Percentiles rank a stretch among this genome's conserved stretches.
phyloP scores from a whole-genome alignment of 2,113 vertebrate species.

The Urocitellus parryii region DNA sequence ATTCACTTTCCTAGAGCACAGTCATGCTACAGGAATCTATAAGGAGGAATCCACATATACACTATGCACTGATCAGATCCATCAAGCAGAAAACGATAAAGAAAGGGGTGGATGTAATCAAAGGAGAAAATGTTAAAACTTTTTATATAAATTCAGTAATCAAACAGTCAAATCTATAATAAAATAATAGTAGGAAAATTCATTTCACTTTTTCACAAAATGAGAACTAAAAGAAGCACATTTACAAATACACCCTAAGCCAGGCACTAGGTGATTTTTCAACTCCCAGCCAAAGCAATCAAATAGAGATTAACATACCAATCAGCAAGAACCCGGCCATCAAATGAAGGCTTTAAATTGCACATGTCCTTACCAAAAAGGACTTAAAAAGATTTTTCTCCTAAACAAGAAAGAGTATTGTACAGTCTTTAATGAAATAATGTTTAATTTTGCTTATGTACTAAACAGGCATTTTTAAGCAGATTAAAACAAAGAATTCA shows the following conservation, averaged over 20 bases:
- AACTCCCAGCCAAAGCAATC: conserved; percentile 64
- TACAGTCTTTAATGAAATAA: conserved; percentile 61
- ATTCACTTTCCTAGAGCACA: background rate
- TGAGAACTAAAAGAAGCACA: conserved; percentile 14
- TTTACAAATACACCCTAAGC: background rate
- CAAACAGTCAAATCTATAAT: conserved; percentile 18
- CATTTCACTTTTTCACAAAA: conserved; percentile 24
- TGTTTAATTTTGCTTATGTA: conserved; percentile 65
- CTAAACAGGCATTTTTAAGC: conserved; percentile 58
- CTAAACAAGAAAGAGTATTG: conserved; percentile 56
- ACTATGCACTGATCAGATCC: background rate
- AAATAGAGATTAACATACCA: conserved; percentile 75
- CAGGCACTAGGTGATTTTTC: conserved; percentile 27
- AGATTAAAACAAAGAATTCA: conserved; percentile 68
- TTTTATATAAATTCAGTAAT: conserved; percentile 21
- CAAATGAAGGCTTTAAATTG: conserved; percentile 61
- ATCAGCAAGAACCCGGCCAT: background rate
- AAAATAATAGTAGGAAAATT: conserved; percentile 39
- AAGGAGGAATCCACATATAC: background rate
- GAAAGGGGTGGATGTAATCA: background rate
- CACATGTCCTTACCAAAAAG: conserved; percentile 27
- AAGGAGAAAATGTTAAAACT: background rate
- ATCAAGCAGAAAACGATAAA: background rate
- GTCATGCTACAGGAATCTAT: background rate
- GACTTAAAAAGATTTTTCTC: conserved; percentile 67